Percentiles rank a stretch among this genome's conserved stretches.
Conservation (phyloP, 2,797 vertebrate species). For the Pseudocheirus occidentalis region DNA sequence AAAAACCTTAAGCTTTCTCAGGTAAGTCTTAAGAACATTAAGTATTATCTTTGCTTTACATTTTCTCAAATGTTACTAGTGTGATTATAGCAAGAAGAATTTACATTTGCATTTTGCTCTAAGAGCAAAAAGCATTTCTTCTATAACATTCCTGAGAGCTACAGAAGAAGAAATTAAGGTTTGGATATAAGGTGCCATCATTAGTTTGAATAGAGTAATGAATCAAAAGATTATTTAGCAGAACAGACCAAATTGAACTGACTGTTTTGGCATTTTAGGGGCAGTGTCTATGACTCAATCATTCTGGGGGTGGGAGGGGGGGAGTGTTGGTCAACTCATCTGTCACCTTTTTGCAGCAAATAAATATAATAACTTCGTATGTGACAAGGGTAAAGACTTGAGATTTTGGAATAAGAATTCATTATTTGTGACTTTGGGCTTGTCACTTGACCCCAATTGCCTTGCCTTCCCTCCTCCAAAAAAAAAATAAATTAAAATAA, state of each 20-base stretch:
- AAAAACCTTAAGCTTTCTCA: slow-evolving; percentile 74
- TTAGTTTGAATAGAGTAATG: not conserved
- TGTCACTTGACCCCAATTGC: no score
- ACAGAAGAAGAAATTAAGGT: not conserved
- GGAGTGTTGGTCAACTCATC: not conserved
- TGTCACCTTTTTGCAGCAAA: not conserved
- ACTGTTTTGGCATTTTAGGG: not conserved
- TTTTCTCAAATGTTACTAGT: not conserved
- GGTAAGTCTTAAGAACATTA: slow-evolving; percentile 72
- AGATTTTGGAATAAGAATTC: no score
- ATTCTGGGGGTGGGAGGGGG: not conserved
- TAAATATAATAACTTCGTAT: not conserved
- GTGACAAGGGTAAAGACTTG: not conserved
- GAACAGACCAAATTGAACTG: not conserved
- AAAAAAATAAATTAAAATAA: no score
- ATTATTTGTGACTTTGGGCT: no score
- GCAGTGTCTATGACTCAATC: not conserved
- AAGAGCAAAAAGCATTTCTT: not conserved
- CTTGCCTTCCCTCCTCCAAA: no score
- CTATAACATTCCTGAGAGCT: not conserved
- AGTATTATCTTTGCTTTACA: not conserved
- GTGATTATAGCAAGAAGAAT: not conserved
- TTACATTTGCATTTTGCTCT: not conserved
- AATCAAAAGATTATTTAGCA: not conserved
- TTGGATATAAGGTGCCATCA: not conserved